These are phyloP conservation scores for Drosophila prostipennis DNA, from an alignment of 2,888 invertebrate species.

Conservation along the genomic window DNA sequence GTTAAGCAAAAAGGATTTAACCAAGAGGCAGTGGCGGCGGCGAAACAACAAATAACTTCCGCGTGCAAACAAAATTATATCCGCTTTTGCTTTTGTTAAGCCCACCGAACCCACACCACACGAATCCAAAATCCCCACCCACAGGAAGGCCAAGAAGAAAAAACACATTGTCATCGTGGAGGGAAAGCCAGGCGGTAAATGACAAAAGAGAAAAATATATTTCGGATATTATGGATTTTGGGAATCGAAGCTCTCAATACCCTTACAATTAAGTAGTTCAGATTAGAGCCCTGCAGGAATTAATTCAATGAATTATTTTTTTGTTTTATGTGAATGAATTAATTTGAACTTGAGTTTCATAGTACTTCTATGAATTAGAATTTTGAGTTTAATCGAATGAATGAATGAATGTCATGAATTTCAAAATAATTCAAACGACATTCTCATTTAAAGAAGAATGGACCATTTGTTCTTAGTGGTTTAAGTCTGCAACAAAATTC, in stretches of 20 bases:
- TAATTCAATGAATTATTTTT: too few relatives aligned
- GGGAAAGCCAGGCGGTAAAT: conserved; percentile 51
- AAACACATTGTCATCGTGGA: conserved; percentile 62
- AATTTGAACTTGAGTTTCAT: too few relatives aligned
- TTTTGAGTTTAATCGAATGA: too few relatives aligned
- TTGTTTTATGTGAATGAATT: too few relatives aligned
- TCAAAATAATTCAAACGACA: too few relatives aligned
- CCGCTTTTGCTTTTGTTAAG: conserved; percentile 29
- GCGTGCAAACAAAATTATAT: conserved; percentile 54
- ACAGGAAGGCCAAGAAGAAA: conserved; percentile 21
- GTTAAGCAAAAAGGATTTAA: conserved; percentile 45
- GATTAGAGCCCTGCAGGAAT: too few relatives aligned
- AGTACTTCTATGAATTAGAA: too few relatives aligned
- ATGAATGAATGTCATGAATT: too few relatives aligned
- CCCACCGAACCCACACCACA: neutral
- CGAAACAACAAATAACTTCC: conserved; percentile 40
- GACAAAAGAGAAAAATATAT: conserved; percentile 36
- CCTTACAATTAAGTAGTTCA: neutral
- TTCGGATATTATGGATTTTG: neutral
- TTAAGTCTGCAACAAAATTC: too few relatives aligned
- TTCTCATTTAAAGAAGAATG: too few relatives aligned
- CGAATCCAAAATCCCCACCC: neutral
- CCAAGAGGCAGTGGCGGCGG: conserved; percentile 14
- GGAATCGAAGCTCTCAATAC: neutral
- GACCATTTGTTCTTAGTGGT: too few relatives aligned